These are phyloP conservation scores for Parazoanthus atlanticus DNA, from an alignment of 92 coral and sea anemone genomes.

Conservation along the genomic window DNA sequence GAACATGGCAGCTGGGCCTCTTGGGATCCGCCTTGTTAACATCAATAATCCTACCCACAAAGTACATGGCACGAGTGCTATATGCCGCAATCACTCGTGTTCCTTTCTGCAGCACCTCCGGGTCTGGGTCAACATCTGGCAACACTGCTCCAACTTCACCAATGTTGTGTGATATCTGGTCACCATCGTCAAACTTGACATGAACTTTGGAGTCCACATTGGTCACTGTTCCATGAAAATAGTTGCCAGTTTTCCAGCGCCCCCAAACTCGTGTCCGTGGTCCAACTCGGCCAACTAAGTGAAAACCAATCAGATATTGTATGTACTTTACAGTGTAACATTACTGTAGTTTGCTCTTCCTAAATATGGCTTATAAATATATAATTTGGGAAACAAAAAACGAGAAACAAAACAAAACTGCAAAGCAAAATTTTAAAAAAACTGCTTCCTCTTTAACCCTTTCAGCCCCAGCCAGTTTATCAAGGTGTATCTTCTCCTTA, in stretches of 20 bases:
- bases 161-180: slow-evolving; percentile 53
- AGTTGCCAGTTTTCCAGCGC: slow-evolving; percentile 57
- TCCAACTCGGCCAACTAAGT: slow-evolving; percentile 60
- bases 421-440: no score
- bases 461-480: no score
- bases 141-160: slow-evolving; percentile 54
- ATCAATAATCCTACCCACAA: slow-evolving; percentile 50
- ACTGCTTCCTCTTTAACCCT: no score
- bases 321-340: no score
- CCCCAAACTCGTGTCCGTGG: slow-evolving; percentile 65
- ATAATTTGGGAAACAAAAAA: no score
- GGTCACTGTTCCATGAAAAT: slow-evolving; percentile 57
- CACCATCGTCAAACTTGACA: slow-evolving; percentile 67
- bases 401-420: no score
- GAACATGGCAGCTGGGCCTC: slow-evolving; percentile 50
- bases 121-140: slow-evolving; percentile 64
- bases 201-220: slow-evolving; percentile 58
- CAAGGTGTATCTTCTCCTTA: no score
- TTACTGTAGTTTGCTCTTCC: no score
- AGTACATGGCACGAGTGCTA: slow-evolving; percentile 47
- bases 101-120: slow-evolving; percentile 55
- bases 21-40: slow-evolving; percentile 40
- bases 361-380: no score
- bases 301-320: background rate
- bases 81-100: slow-evolving; percentile 64